Evolutionary conservation across 2,113 vertebrate genomes (phyloP).

Genomic region (Phrynosoma platyrhinos): DNA sequence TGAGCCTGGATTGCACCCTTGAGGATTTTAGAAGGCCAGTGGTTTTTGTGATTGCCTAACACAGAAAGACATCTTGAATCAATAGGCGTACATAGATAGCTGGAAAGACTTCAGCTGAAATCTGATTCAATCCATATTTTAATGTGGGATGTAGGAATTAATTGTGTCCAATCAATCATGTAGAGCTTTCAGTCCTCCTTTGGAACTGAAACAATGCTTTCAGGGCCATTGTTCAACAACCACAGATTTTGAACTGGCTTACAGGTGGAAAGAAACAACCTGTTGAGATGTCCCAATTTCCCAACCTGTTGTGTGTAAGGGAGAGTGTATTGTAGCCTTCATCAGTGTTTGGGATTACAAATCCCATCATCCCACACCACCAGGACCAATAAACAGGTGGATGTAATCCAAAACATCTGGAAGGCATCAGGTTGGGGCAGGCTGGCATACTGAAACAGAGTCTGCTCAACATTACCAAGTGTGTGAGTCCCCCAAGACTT

Average conservation of each 20-base stretch:
- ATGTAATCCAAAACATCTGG: neutral
- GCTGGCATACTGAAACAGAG: no score
- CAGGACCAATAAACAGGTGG: no score
- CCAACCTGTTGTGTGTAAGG: no score
- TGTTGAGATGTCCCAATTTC: neutral
- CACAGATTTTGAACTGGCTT: neutral
- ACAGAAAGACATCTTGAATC: constrained; percentile 11
- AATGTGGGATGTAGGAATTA: constrained; percentile 6
- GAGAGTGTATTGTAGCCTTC: no score
- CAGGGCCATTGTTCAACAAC: neutral
- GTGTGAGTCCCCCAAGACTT: no score
- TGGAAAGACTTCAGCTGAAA: neutral
- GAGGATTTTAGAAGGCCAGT: neutral
- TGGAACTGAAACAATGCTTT: neutral
- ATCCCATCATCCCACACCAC: neutral
- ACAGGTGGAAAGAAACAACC: neutral
- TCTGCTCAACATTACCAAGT: no score
- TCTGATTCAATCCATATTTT: constrained; percentile 20
- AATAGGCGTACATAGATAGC: neutral
- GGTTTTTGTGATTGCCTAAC: neutral
- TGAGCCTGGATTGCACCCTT: neutral
- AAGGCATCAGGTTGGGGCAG: neutral
- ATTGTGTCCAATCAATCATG: neutral
- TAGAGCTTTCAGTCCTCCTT: neutral
- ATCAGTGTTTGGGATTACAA: no score